Conservation (phyloP, 2,797 vertebrate genomes). For the Ptychobarbus kaznakovi region DNA sequence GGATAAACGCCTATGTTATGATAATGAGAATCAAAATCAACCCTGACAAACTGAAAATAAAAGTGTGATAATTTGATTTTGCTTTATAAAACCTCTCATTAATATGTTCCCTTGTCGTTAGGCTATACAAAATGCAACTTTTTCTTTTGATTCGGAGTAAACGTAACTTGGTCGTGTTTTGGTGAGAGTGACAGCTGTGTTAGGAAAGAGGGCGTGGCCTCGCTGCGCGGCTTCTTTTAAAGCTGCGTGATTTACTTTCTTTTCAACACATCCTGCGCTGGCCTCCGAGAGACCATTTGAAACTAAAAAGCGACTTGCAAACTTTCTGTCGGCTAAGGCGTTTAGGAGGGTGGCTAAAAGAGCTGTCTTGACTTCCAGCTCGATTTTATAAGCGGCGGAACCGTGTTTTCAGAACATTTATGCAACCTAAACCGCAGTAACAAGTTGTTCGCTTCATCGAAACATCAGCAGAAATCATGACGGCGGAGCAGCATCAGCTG, state of each 20-base stretch:
- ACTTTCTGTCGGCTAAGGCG: background rate
- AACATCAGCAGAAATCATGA: constrained; percentile 45
- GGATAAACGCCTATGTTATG: background rate
- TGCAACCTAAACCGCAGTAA: background rate
- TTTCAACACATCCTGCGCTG: constrained; percentile 25
- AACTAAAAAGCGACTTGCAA: background rate
- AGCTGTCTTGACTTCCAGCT: background rate
- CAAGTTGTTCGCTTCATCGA: constrained; percentile 24
- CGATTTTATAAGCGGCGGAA: too few relatives aligned
- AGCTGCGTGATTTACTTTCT: constrained; percentile 42
- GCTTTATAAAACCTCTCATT: background rate
- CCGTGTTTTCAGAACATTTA: constrained; percentile 7
- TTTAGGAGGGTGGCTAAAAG: background rate
- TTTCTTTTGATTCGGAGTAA: background rate
- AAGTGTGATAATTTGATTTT: background rate
- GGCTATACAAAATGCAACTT: background rate
- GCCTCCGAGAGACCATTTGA: constrained; percentile 20
- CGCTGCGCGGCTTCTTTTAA: constrained; percentile 39
- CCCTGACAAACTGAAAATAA: background rate
- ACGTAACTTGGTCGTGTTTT: constrained; percentile 4
- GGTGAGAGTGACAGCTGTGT: constrained; percentile 24
- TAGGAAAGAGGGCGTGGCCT: constrained; percentile 40
- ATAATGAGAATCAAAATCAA: background rate
- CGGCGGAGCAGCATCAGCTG: constrained; percentile 74
- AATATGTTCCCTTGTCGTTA: background rate